Conservation (phyloP, 2,888 invertebrate genomes). For the Drosophila pullipes region DNA sequence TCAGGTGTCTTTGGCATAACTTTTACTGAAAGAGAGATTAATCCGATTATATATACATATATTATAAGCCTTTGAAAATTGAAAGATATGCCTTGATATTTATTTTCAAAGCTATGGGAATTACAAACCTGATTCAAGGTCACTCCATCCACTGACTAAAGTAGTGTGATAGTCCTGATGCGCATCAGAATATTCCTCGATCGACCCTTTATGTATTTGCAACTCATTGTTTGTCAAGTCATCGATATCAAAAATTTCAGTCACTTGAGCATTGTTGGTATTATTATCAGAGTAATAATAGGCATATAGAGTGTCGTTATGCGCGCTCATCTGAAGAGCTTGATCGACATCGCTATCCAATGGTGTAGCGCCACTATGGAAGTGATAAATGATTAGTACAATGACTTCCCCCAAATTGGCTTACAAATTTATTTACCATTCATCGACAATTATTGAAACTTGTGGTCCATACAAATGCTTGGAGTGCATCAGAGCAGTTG, state of each 20-base stretch:
- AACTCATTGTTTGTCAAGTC: slow-evolving; percentile 89
- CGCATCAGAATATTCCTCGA: slow-evolving; percentile 84
- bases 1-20: slow-evolving; percentile 83
- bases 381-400: neutral
- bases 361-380: slow-evolving; percentile 80
- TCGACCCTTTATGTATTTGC: slow-evolving; percentile 83
- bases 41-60: slow-evolving; percentile 21
- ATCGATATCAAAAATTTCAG: slow-evolving; percentile 92
- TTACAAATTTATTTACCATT: slow-evolving; percentile 68
- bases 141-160: slow-evolving; percentile 85
- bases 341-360: slow-evolving; percentile 87
- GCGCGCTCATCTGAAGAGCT: slow-evolving; percentile 91
- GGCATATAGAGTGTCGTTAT: slow-evolving; percentile 95
- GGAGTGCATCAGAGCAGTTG: slow-evolving; percentile 83
- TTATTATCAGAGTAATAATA: slow-evolving; percentile 95
- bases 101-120: neutral
- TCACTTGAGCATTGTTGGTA: slow-evolving; percentile 94
- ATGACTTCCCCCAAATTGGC: neutral
- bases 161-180: slow-evolving; percentile 82
- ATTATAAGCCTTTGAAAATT: neutral
- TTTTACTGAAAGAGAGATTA: slow-evolving; percentile 81
- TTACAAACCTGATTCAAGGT: slow-evolving; percentile 84
- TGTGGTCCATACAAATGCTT: slow-evolving; percentile 81
- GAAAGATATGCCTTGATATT: neutral
- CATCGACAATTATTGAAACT: slow-evolving; percentile 84